Evolutionary conservation across 64 coral and sea anemone species (phyloP), one percentile per base, ranked within the genome.

Genomic region (Actinia tenebrosa): DNA sequence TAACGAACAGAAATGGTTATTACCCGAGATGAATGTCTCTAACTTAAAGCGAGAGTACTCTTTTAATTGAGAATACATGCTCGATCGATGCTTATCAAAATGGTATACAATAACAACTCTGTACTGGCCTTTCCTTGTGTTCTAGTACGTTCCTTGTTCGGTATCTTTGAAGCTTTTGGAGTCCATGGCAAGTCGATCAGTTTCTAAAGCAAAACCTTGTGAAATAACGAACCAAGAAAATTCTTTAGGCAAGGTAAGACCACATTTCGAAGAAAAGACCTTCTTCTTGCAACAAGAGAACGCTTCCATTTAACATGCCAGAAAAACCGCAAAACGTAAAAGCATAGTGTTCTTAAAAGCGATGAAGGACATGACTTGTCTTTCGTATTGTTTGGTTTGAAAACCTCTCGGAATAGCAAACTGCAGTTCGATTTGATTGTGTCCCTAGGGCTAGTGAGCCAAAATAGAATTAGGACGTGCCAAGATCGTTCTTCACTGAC

Each of bases 321-420:
- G 3, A 16, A 47, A 81, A 81, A 81, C 79, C 79, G 79, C 79
- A 81, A 81, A 53, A 81, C 79, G 50, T 81, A 53, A 53, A 75
- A 81, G 44, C 43, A 50, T 45, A 52, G 44, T 53, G 43, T 23
- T 81, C 46, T 45, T 81, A 53, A 53, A 81, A 81, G 79, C 79
- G 79, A 81, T 81, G 79, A 81, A 81, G 79, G 79, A 81, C 46
- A 81, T 50, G 79, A 1, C n/a, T 81, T 81, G 50, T 47, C 50
- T 75, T 75, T 30, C 69, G 10, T n/a, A 75, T 75, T 75, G n/a
- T 75, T 75, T 75, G 69, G n/a, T 10, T 42, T 27, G 10, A 75
- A 75, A 75, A 27, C 26, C 42, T 15, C 69, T 42, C 27, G 26
- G 11, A 30, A 75, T 27, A 30, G 69, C 69, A 11, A 42, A 14